Conservation (phyloP, 1,140 invertebrate genomes). For the Leptinotarsa lineolata region DNA sequence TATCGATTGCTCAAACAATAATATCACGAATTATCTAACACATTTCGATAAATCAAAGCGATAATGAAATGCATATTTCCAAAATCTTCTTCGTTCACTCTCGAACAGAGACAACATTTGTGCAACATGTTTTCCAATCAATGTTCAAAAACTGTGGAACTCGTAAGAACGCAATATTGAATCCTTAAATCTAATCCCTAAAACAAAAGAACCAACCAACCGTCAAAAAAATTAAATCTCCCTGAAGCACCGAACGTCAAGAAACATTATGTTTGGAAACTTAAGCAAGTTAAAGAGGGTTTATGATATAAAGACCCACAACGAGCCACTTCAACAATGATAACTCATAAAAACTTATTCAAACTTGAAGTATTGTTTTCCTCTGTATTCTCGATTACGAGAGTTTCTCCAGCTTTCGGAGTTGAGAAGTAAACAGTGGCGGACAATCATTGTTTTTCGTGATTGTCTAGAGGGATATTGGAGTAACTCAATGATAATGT, state of each 20-base stretch:
- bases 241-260: not conserved
- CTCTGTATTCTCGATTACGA: conserved; percentile 7
- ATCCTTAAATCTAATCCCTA: too few relatives aligned
- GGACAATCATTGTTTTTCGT: not conserved
- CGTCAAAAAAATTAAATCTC: not conserved
- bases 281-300: not conserved
- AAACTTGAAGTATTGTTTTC: conserved; percentile 19
- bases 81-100: too few relatives aligned
- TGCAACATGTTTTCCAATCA: too few relatives aligned
- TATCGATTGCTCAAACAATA: too few relatives aligned
- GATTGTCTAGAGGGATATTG: too few relatives aligned
- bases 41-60: too few relatives aligned
- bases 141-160: too few relatives aligned
- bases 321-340: conserved; percentile 20
- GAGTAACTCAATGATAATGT: too few relatives aligned
- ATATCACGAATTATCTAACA: too few relatives aligned
- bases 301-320: conserved; percentile 18
- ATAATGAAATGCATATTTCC: too few relatives aligned
- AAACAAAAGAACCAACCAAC: not conserved
- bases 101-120: too few relatives aligned
- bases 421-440: not conserved
- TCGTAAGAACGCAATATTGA: too few relatives aligned
- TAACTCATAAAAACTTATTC: conserved; percentile 23
- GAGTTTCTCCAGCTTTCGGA: conserved; percentile 12
- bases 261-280: not conserved